Evolutionary conservation across 2,113 vertebrate genomes (phyloP).

Genomic region (Hypanus sabinus): DNA sequence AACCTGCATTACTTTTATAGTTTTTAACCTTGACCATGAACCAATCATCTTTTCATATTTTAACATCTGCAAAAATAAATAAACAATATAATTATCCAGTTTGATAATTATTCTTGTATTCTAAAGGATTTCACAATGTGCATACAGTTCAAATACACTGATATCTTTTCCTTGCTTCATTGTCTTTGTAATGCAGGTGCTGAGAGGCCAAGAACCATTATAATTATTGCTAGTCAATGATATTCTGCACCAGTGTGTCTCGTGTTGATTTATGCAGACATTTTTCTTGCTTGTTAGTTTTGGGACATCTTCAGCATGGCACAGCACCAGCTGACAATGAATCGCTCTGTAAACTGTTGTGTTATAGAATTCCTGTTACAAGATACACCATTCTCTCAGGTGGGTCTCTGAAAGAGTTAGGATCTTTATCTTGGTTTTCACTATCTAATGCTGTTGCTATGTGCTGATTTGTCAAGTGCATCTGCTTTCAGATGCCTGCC

Average conservation of each 20-base stretch:
- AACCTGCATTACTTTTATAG: not conserved
- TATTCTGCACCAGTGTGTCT: not conserved
- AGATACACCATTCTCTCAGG: constrained; percentile 18
- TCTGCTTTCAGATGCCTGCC: constrained; percentile 32
- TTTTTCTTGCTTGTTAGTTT: constrained; percentile 8
- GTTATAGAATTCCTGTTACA: constrained; percentile 8
- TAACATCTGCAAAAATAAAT: not conserved
- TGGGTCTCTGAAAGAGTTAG: constrained; percentile 33
- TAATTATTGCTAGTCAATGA: constrained; percentile 1
- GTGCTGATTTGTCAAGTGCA: constrained; percentile 31
- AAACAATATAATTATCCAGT: not conserved
- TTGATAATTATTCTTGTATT: constrained; percentile 1
- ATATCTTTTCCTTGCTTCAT: not conserved
- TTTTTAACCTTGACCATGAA: not conserved
- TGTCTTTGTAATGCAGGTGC: not conserved
- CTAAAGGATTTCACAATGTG: not conserved
- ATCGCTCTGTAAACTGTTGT: not conserved
- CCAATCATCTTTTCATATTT: not conserved
- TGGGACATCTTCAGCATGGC: not conserved
- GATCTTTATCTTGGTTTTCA: constrained; percentile 24
- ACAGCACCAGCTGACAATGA: not conserved
- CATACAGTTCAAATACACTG: not conserved
- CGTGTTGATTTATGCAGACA: not conserved
- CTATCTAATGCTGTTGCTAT: constrained; percentile 1
- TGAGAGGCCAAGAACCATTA: not conserved